A percentile compares a stretch with the other conserved stretches of the same genome.
Conservation (phyloP, 2,888 invertebrate genomes). For the Bombyx huttoni region DNA sequence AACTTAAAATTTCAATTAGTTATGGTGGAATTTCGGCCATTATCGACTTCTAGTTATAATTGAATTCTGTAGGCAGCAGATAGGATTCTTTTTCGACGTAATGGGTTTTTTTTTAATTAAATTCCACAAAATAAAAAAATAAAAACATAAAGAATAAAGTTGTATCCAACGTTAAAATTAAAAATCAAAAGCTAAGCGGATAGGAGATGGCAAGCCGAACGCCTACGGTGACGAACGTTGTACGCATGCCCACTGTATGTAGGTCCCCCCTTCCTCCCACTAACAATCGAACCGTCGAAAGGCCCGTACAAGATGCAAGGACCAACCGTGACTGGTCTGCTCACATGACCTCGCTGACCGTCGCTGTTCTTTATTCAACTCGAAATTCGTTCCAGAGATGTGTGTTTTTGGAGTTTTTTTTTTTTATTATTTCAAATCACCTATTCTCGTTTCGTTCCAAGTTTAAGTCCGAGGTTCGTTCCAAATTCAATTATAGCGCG, state of each 20-base stretch:
- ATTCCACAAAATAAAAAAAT: too few relatives aligned
- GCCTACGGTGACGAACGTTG: constrained; percentile 54
- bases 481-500: too few relatives aligned
- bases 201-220: constrained; percentile 18
- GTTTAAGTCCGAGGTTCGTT: background rate
- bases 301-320: constrained; percentile 17
- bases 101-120: too few relatives aligned
- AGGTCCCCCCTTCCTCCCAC: constrained; percentile 33
- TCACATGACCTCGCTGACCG: constrained; percentile 38
- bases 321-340: constrained; percentile 27
- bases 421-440: background rate
- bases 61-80: constrained; percentile 61
- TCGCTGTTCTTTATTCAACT: constrained; percentile 57
- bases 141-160: background rate
- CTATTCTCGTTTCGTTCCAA: background rate
- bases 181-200: background rate
- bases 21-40: too few relatives aligned
- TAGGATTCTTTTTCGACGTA: too few relatives aligned
- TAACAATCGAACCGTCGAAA: constrained; percentile 26
- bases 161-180: background rate
- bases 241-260: constrained; percentile 26
- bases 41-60: too few relatives aligned
- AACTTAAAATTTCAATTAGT: too few relatives aligned
- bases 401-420: background rate
- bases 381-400: constrained; percentile 40